Base-by-base conservation (phyloP, 37 sponge, comb jelly and placozoan genomes). In the Tethya wilhelma region DNA sequence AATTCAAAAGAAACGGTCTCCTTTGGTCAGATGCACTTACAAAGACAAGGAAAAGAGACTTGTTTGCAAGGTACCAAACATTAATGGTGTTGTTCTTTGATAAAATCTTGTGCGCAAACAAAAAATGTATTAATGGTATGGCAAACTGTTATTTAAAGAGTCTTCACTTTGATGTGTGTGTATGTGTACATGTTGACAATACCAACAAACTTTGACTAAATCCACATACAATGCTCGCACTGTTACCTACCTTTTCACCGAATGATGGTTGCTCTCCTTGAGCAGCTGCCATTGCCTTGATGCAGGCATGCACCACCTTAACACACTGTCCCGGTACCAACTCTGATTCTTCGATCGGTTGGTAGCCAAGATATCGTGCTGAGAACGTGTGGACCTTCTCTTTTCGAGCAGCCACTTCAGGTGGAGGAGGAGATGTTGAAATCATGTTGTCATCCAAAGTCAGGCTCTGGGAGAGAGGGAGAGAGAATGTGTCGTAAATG, bases 291-390 rank as follows among this genome's bases (percentile, higher is more conserved):
- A 81, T 69, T 38, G 63, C 73, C 30, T 37, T 30, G 43, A 89
- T 78, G 59, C 84, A 73, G 22, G 73, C 19, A 30, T 78, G 85
- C 1, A 90, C 90, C n/a, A 79, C 90, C 34, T 90, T 71, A 22
- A 90, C 90, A 58, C 85, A 78, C 69, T 84, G 57, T 6, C 90
- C 90, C 0, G 46, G 75, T 0, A 90, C 71, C 53, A 90, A 80
- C 56, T 79, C 49, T 1, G 62, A 30, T 64, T 90, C 85, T 7
- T 53, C 69, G 0, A 90, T 81, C 26, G 64, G 67, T 0, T 44
- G 44, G 59, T 26, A 62, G 55, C 79, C 79, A 4, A 86, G 41
- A 42, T 78, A 78, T 6, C 59, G 53, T 1, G 86, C 71, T 30
- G 55, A 25, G 64, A 78, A 86, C 28, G 66, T 70, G 43, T 53